Evolutionary conservation across 1,140 invertebrate genomes (phyloP), one percentile per base, ranked within the genome.

Genomic region (Hycleus cichorii): DNA sequence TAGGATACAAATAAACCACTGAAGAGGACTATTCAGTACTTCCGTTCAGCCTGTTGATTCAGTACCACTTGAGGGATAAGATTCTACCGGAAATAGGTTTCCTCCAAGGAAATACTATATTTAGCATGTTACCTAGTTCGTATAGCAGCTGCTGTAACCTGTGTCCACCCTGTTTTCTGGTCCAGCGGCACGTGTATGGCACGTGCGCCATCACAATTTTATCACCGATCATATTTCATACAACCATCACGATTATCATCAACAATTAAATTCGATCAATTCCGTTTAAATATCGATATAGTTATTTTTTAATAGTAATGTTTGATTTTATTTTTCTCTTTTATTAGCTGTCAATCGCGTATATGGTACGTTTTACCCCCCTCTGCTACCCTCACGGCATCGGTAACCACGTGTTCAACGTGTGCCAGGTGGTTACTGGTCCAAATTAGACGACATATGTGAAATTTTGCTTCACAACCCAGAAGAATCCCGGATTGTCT

Each of bases 41-140:
- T 69, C 67, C 67, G 67, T 57, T 63, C 57, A 60, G 67, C 67
- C 67, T 69, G 67, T 69, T 69, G 67, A 69, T 69, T 69, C 65
- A 63, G 60, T 49, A 65, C 64, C 64, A 65, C 66, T 68, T 68
- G 60, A 66, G 63, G 59, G 60, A 59, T 65, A 63, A 59, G 63
- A 68, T 64, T 66, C 49, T 58, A 63, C 65, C 61, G 67, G 67
- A 69, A 65, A 58, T 68, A 66, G 52, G 62, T 65, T 65, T 67
- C 64, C 66, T 67, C 58, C 40, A 40, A 65, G 59, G 64, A 67
- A 67, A 67, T 59, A 61, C 62, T 65, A 67, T 67, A 67, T 67
- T 65, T 65, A 67, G 64, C 58, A 59, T 62, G 59, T 69, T 65
- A 67, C 65, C 67, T 67, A 65, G 56, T 59, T 65, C 49, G 58